Percentiles rank a stretch among this genome's conserved stretches.
These are phyloP conservation scores for Chrysocyon brachyurus DNA, from an alignment of 2,797 vertebrate species.

Conservation along the genomic window DNA sequence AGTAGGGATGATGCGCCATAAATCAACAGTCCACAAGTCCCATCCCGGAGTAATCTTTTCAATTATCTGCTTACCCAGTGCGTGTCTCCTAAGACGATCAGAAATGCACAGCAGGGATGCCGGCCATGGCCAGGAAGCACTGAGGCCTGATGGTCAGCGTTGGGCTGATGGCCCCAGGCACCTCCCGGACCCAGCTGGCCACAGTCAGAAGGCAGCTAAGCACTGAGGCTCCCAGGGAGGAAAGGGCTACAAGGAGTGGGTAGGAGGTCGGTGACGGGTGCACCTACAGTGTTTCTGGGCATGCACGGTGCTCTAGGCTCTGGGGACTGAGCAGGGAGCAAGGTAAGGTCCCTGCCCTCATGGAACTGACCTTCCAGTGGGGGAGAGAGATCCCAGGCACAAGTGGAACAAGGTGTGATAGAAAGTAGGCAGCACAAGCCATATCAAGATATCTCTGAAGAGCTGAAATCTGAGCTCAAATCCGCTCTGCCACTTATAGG, in stretches of 20 bases:
- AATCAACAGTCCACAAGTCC: constrained; percentile 47
- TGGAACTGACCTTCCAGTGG: background rate
- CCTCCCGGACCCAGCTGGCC: background rate
- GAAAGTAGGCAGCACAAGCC: background rate
- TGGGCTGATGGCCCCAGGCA: background rate
- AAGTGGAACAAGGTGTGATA: rapidly evolving
- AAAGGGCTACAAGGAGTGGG: too few relatives aligned
- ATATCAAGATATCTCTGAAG: background rate
- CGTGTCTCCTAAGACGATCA: background rate
- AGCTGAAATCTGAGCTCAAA: background rate
- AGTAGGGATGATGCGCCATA: constrained; percentile 39
- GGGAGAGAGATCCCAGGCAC: background rate
- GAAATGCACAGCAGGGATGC: background rate
- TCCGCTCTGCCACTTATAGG: rapidly evolving
- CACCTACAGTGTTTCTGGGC: too few relatives aligned
- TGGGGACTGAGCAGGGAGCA: background rate
- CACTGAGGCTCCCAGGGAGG: background rate
- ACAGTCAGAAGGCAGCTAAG: background rate
- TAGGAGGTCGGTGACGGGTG: background rate
- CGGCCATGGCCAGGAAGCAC: background rate
- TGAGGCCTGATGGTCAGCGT: rapidly evolving
- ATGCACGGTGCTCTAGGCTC: rapidly evolving
- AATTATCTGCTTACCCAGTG: constrained; percentile 76
- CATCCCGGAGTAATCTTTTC: constrained; percentile 73
- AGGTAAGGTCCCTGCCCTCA: background rate